These are phyloP conservation scores for Hoplostethus atlanticus DNA, from an alignment of 2,797 vertebrate genomes.

Conservation along the genomic window DNA sequence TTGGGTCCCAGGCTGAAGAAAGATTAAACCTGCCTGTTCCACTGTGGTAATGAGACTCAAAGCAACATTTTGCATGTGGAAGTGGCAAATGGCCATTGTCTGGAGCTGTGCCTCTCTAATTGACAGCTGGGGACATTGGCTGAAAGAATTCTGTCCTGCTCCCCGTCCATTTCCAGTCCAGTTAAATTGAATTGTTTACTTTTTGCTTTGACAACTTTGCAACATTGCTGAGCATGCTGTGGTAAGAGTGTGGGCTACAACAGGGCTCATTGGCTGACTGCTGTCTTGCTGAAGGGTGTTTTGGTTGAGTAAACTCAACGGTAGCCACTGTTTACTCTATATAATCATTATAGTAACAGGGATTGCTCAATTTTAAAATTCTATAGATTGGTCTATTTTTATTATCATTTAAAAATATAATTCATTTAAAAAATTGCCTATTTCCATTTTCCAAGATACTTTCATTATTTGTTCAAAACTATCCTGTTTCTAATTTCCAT, in stretches of 20 bases:
- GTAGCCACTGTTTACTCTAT: no score
- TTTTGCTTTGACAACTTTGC: conserved; percentile 9
- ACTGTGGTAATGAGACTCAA: conserved; percentile 5
- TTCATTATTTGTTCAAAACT: no score
- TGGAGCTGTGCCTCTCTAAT: conserved; percentile 5
- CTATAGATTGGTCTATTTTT: no score
- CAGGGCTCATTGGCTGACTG: background rate
- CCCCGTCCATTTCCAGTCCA: background rate
- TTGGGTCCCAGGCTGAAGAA: conserved; percentile 11
- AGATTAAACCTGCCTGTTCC: background rate
- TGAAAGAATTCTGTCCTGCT: conserved; percentile 1
- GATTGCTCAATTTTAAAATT: background rate
- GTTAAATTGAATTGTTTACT: background rate
- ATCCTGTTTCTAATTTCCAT: background rate
- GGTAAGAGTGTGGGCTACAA: background rate
- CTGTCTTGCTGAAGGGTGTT: background rate
- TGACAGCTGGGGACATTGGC: background rate
- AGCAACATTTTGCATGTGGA: conserved; percentile 14
- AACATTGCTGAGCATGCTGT: background rate
- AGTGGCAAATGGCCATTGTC: conserved; percentile 32
- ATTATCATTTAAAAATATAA: no score
- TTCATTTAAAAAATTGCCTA: no score
- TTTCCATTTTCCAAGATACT: no score
- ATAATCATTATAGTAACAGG: background rate
- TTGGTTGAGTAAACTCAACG: no score